Percentiles rank a stretch among this genome's conserved stretches.
These are phyloP conservation scores for Centrocercus urophasianus DNA, from an alignment of 2,113 vertebrate genomes.

Conservation along the genomic window DNA sequence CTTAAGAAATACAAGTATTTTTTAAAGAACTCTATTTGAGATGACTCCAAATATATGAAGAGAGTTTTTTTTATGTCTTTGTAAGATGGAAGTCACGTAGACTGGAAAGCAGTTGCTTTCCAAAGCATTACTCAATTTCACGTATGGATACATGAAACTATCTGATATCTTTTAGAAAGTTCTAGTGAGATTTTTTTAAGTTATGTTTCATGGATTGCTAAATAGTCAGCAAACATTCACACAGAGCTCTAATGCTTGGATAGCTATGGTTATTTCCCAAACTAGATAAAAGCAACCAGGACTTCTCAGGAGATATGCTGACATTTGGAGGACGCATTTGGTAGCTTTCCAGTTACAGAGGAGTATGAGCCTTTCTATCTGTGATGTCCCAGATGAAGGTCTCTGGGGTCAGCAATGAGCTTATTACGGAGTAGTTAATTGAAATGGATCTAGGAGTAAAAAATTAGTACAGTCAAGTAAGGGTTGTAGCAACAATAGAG, in stretches of 20 bases:
- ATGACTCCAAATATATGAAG: background rate
- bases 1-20: background rate
- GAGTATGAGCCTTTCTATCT: background rate
- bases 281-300: background rate
- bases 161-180: background rate
- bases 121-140: background rate
- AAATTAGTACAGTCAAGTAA: background rate
- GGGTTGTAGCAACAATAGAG: background rate
- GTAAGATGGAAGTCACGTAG: background rate
- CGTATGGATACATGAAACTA: background rate
- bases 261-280: background rate
- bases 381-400: background rate
- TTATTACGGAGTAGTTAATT: background rate
- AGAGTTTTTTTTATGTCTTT: background rate
- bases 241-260: background rate
- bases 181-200: background rate
- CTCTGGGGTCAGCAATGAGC: background rate
- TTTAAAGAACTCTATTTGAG: background rate
- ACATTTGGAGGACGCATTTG: background rate
- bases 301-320: background rate
- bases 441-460: background rate
- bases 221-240: background rate
- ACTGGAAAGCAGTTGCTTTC: background rate
- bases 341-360: background rate
- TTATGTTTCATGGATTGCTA: background rate